These are phyloP conservation scores for Luehdorfia chinensis DNA, from an alignment of 1,140 invertebrate genomes.

Conservation along the genomic window DNA sequence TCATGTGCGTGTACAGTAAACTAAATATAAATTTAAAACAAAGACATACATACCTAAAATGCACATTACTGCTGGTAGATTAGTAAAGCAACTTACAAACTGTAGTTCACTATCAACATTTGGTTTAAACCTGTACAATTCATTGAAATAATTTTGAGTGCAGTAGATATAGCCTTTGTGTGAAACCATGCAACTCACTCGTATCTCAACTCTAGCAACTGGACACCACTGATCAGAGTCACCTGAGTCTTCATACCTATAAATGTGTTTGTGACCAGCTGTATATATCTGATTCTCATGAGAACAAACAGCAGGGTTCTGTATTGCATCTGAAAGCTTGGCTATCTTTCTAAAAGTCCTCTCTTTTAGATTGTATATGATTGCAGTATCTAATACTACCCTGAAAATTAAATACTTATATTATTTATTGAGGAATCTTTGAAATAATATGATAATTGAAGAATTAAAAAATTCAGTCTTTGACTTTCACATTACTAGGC, in stretches of 20 bases:
- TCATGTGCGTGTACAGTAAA: no score
- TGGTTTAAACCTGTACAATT: constrained; percentile 51
- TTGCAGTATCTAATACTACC: constrained; percentile 47
- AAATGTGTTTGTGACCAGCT: constrained; percentile 52
- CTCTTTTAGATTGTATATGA: constrained; percentile 51
- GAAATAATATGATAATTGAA: no score
- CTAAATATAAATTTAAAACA: no score
- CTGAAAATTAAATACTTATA: constrained; percentile 36
- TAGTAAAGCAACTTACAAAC: constrained; percentile 41
- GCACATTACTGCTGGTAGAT: constrained; percentile 43
- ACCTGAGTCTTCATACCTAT: constrained; percentile 40
- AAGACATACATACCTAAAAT: constrained; percentile 40
- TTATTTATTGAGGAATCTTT: no score
- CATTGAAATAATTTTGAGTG: constrained; percentile 52
- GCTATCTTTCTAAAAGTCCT: constrained; percentile 46
- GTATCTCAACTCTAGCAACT: constrained; percentile 41
- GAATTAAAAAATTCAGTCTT: no score
- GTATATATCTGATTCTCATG: constrained; percentile 46
- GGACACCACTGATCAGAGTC: constrained; percentile 34
- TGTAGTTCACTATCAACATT: constrained; percentile 34
- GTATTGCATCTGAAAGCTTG: constrained; percentile 51
- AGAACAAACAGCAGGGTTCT: constrained; percentile 47
- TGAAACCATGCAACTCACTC: constrained; percentile 42
- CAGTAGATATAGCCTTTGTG: constrained; percentile 57
- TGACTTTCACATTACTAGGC: no score